Base-by-base conservation (phyloP, 2,113 vertebrate species). In the Gorsachius goisagi region DNA sequence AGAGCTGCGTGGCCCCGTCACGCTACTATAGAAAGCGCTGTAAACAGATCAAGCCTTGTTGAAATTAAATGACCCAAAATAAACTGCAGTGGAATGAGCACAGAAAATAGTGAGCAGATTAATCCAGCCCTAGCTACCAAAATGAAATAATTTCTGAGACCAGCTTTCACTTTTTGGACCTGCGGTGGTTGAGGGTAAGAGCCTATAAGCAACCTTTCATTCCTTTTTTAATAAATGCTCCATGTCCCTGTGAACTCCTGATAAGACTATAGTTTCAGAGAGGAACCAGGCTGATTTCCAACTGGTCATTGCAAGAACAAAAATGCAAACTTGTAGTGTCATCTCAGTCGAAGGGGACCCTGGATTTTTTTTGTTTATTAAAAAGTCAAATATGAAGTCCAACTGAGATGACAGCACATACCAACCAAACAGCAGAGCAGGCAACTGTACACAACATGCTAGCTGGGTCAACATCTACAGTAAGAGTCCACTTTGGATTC, bases 61-160 rank as follows among this genome's bases (percentile, higher is more conserved):
- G 94, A 95, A 96, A 93, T 88, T 52, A 96, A 97, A 97, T 92
- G 95, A 96, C 96, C 95, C 93, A 95, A 97, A 96, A 96, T 89
- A 96, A 95, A 90, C 92, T 4, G 11, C 81, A n/a, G 58, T 45
- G 81, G 95, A 96, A 96, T 89, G 89, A 97, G 71, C 73, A 82
- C 66, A 66, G 91, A 91, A 91, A 94, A 94, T 73, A 94, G 71
- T 14, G 33, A 93, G 60, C 39, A 82, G 73, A 95, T 88, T 91
- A 91, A 94, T 85, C 45, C 4, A 91, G 22, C 41, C 49, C 77
- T 82, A 39, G 55, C 81, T 79, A 94, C 49, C 58, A 76, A 94
- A 95, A 93, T 68, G 12, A 82, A 87, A 78, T n/a, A 87, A 84
- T 85, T 89, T 89, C 52, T 79, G 62, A 89, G 78, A 55, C 58